Evolutionary conservation across 2,113 vertebrate species (phyloP).

Genomic region (Rhinolophus sinicus): DNA sequence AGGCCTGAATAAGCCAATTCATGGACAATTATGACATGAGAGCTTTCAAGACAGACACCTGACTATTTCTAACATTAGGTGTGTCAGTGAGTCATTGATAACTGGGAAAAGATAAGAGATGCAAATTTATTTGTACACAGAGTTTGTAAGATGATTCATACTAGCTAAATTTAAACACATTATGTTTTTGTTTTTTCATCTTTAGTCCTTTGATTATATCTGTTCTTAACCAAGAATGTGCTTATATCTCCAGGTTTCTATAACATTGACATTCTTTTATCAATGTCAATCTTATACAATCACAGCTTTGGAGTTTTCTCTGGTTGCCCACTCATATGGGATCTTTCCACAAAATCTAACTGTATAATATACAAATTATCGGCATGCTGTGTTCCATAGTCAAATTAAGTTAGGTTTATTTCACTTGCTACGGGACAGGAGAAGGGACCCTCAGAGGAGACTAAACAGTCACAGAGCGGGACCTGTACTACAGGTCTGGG

Average conservation of each 20-base stretch:
- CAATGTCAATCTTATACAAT: neutral
- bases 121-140: neutral
- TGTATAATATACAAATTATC: neutral
- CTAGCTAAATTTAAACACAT: neutral
- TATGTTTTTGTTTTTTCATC: too few relatives aligned
- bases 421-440: neutral
- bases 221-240: neutral
- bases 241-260: neutral
- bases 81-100: neutral
- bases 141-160: neutral
- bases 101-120: neutral
- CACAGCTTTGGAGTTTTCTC: neutral
- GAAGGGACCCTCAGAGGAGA: fast-evolving
- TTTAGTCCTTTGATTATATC: neutral
- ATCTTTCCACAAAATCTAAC: neutral
- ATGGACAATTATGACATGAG: neutral
- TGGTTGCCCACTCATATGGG: fast-evolving
- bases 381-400: neutral
- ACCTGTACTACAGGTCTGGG: neutral
- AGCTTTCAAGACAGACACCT: neutral
- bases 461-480: neutral
- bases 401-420: neutral
- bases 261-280: neutral
- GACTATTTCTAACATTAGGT: neutral
- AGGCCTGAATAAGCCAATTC: neutral